phyloP scores from a whole-genome alignment of 2,888 invertebrate species.

The Polietes domitor region DNA sequence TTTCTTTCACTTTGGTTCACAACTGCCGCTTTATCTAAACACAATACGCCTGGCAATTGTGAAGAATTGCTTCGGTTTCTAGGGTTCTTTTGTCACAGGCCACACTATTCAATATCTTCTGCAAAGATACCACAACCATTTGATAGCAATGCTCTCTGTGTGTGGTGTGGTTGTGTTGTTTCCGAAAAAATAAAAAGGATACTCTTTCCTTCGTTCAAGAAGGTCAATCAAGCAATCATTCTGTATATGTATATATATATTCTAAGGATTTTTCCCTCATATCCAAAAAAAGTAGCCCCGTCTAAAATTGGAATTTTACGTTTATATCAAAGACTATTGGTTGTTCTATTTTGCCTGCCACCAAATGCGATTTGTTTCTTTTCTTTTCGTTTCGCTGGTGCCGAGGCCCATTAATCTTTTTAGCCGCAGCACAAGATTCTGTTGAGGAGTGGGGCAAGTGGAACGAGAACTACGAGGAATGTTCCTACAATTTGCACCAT shows the following conservation, averaged over 20 bases:
- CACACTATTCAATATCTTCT: neutral
- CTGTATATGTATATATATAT: neutral
- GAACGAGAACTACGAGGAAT: neutral
- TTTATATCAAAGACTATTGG: neutral
- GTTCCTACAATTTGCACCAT: neutral
- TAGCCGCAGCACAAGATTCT: neutral
- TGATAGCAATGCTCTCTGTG: neutral
- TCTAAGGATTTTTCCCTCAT: too few species aligned
- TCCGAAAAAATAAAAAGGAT: neutral
- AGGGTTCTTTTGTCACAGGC: neutral
- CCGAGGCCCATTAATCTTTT: constrained; percentile 22
- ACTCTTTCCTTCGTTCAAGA: neutral
- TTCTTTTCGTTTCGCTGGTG: neutral
- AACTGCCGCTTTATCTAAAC: neutral
- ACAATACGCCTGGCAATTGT: neutral
- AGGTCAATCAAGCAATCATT: constrained; percentile 28
- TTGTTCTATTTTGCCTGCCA: neutral
- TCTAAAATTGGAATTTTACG: neutral
- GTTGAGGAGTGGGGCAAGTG: neutral
- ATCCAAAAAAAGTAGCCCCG: neutral
- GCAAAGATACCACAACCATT: neutral
- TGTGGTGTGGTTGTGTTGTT: neutral
- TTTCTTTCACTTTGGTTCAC: neutral
- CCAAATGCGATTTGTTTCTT: constrained; percentile 16
- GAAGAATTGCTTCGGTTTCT: constrained; percentile 6